Base-by-base conservation (phyloP, 2,888 invertebrate genomes). In the Oscheius sp. region DNA sequence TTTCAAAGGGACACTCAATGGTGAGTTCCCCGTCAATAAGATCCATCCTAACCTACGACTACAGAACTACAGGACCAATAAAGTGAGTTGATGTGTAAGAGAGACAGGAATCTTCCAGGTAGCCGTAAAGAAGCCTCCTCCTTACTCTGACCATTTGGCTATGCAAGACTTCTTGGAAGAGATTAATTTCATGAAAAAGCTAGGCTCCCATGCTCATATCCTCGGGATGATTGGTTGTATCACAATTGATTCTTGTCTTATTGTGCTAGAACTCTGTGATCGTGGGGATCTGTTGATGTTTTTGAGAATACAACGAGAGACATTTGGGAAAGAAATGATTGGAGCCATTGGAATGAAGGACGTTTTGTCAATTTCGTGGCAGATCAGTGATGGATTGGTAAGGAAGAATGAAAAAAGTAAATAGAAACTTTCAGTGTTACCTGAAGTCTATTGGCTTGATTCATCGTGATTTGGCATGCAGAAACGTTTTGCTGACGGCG, bases 221-320 rank as follows among this genome's bases (percentile, higher is more conserved):
- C 36, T 56, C 17, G 33, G 36, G 33, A 50, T 50, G 50, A 50
- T 28, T 4, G 50, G 50, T 12, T 50, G 50, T 50, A 14, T 50
- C n/a, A 24, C 30, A 9, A n/a, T 17, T 1, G 26, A 26, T 2
- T 17, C 17, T 26, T 78, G 80, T 1, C 50, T 81, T 44, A 76
- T 81, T 24, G 74, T 80, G 17, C 73, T 80, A 1, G 81, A 81
- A 64, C 76, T 67, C 44, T 80, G 80, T 63, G 63, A 68, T 5
- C 24, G 77, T 49, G 81, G 81, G 28, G 80, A 81, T 65, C 59
- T 81, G 0, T 54, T 81, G 9, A 66, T 66, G 26, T 75, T 73
- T 61, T 54, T 79, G 38, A 61, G 79, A 49, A 20, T 17, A 41
- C 41, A 41, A 41, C n/a, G 70, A 32, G 71, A 72, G 45, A 66